Percentiles rank a stretch among this genome's conserved stretches.
These are phyloP conservation scores for Formica aserva DNA, from an alignment of 2,888 invertebrate species.

Conservation along the genomic window DNA sequence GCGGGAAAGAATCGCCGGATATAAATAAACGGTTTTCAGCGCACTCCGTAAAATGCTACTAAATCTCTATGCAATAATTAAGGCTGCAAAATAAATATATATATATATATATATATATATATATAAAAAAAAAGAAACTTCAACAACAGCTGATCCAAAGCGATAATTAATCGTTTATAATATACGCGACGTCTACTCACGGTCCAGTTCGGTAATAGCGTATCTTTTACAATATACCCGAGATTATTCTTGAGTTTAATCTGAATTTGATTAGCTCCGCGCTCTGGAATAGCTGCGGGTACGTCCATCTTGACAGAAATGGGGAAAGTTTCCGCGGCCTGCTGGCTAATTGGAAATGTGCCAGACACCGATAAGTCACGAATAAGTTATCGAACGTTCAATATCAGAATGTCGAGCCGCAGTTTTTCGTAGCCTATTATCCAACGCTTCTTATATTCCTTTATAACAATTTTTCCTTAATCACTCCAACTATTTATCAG, in stretches of 20 bases:
- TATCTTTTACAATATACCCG: too few relatives aligned
- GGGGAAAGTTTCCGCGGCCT: slow-evolving; percentile 9
- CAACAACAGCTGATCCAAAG: neutral
- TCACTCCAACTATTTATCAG: neutral
- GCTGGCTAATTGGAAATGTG: slow-evolving; percentile 22
- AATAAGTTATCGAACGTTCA: neutral
- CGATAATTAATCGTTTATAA: neutral
- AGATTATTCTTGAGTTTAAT: slow-evolving; percentile 7
- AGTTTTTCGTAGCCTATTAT: neutral
- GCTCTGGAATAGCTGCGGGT: neutral
- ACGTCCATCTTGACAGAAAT: neutral
- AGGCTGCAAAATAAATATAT: neutral
- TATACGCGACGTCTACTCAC: neutral
- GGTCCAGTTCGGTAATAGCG: neutral
- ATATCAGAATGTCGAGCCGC: neutral
- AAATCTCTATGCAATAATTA: slow-evolving; percentile 3
- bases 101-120: neutral
- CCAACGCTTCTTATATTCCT: neutral
- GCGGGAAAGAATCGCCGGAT: slow-evolving; percentile 31
- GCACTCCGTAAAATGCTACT: slow-evolving; percentile 5
- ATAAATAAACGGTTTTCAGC: slow-evolving; percentile 42
- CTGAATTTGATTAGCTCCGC: neutral
- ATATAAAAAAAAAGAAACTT: neutral
- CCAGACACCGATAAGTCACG: slow-evolving; percentile 11
- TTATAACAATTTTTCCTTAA: neutral